phyloP scores from a whole-genome alignment of 2,797 vertebrate genomes.

The Salmo trutta region DNA sequence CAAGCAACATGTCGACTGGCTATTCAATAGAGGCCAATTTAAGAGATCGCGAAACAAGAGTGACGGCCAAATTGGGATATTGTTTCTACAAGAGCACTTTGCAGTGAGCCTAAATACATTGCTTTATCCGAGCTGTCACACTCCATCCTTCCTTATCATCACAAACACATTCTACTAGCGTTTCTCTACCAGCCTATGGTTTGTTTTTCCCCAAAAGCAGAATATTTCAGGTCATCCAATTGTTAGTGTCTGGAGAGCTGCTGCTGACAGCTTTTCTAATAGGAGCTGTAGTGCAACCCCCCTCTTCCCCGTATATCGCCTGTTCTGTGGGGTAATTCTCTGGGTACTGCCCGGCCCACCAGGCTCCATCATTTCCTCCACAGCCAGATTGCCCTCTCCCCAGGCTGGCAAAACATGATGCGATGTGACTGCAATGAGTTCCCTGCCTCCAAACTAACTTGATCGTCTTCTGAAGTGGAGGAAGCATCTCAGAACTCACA shows the following conservation, averaged over 20 bases:
- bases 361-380: conserved; percentile 23
- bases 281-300: conserved; percentile 37
- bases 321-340: conserved; percentile 23
- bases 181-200: background rate
- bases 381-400: conserved; percentile 30
- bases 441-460: conserved; percentile 1
- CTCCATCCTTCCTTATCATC: conserved; percentile 53
- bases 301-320: conserved; percentile 5
- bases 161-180: conserved; percentile 50
- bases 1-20: conserved; percentile 30
- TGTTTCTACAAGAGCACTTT: conserved; percentile 54
- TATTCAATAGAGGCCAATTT: conserved; percentile 44
- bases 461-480: background rate
- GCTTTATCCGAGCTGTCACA: conserved; percentile 58
- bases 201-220: conserved; percentile 24
- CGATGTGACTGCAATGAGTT: conserved; percentile 49
- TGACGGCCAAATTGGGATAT: conserved; percentile 41
- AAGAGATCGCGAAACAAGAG: conserved; percentile 13
- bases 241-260: conserved; percentile 42
- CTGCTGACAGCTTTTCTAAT: conserved; percentile 65
- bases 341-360: conserved; percentile 16
- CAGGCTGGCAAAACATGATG: conserved; percentile 54
- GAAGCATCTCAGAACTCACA: conserved; percentile 3
- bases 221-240: conserved; percentile 8
- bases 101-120: conserved; percentile 57